Evolutionary conservation across 2,797 vertebrate species (phyloP).

Genomic region (Melanotaenia nigrans): DNA sequence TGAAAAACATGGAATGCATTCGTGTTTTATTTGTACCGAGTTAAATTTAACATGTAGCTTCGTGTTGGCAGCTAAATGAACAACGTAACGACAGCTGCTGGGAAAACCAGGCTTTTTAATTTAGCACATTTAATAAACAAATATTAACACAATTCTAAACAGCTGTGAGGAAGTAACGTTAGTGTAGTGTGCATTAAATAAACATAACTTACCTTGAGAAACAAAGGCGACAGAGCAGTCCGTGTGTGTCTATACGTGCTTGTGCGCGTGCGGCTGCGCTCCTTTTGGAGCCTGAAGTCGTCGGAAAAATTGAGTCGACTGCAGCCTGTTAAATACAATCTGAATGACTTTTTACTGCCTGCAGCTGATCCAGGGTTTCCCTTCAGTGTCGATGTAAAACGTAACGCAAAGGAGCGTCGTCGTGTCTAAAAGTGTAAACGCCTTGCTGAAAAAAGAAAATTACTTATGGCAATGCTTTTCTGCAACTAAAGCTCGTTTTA

Average conservation of each 20-base stretch:
- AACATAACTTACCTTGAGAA: constrained; percentile 56
- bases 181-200: not conserved
- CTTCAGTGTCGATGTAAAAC: constrained; percentile 25
- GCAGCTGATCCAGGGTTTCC: constrained; percentile 42
- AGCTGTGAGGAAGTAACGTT: too few relatives aligned
- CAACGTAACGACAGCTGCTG: not conserved
- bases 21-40: not conserved
- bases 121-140: not conserved
- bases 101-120: not conserved
- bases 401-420: not conserved
- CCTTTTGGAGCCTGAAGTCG: constrained; percentile 52
- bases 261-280: constrained; percentile 24
- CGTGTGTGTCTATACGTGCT: constrained; percentile 6
- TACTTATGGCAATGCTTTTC: not conserved
- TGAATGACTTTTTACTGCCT: constrained; percentile 50
- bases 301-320: constrained; percentile 78
- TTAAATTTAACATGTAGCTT: not conserved
- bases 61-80: not conserved
- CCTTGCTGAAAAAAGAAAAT: not conserved
- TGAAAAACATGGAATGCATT: not conserved
- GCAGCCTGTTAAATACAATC: constrained; percentile 50
- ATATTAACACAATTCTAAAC: not conserved
- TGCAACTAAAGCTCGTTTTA: not conserved
- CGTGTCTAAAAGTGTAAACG: constrained; percentile 10
- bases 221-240: constrained; percentile 26